Conservation (phyloP, 2,888 invertebrate species). For the Leptinotarsa peninsularis region DNA sequence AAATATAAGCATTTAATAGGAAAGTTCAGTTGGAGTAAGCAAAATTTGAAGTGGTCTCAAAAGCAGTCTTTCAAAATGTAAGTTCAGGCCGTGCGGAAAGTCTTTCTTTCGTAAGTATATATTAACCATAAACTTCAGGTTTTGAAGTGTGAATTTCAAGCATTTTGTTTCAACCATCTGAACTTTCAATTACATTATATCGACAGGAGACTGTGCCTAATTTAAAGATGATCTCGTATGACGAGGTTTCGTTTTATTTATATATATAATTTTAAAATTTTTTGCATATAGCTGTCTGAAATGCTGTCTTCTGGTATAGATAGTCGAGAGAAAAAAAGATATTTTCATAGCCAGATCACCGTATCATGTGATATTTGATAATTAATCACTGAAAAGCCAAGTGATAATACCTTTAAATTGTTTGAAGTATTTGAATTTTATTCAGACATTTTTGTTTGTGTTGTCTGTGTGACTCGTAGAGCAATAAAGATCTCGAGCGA, state of each 20-base stretch:
- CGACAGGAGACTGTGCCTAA: conserved; percentile 65
- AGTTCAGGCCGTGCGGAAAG: not conserved
- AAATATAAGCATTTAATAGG: conserved; percentile 54
- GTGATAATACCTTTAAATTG: conserved; percentile 18
- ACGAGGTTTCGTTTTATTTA: conserved; percentile 2
- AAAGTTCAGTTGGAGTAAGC: conserved; percentile 34
- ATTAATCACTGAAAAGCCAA: conserved; percentile 19
- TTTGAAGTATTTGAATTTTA: conserved; percentile 14
- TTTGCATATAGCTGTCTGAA: conserved; percentile 22
- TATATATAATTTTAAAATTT: conserved; percentile 11
- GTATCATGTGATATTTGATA: conserved; percentile 29
- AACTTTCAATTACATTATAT: conserved; percentile 24
- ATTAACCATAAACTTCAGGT: too few species aligned
- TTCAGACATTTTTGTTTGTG: conserved; percentile 13
- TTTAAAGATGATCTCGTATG: conserved; percentile 46
- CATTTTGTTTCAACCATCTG: conserved; percentile 9
- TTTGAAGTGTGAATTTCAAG: not conserved
- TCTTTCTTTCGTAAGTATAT: too few species aligned
- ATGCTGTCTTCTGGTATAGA: conserved; percentile 24
- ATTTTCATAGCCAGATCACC: conserved; percentile 31
- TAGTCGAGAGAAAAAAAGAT: conserved; percentile 20
- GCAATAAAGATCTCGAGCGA: conserved; percentile 17
- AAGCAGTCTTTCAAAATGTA: not conserved
- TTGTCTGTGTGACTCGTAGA: conserved; percentile 20
- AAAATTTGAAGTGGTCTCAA: conserved; percentile 12